Conservation (phyloP, 2,797 vertebrate genomes). For the Hydrophis major region DNA sequence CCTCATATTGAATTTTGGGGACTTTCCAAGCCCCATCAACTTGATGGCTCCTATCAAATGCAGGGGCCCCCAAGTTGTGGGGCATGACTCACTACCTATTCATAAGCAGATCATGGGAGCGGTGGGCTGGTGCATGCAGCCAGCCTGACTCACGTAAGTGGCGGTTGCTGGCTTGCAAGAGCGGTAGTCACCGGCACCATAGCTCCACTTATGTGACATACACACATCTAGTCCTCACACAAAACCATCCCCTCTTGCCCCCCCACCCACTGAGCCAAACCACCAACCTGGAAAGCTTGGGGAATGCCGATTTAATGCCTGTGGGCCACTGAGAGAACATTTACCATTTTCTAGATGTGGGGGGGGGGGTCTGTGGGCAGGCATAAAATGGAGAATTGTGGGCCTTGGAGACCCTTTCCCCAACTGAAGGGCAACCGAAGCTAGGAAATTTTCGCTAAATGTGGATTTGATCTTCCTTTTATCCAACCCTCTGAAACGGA, state of each 20-base stretch:
- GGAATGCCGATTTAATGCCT: neutral
- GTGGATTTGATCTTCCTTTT: neutral
- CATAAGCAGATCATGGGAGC: too few species aligned
- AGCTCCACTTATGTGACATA: too few species aligned
- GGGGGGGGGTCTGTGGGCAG: neutral
- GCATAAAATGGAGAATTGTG: neutral
- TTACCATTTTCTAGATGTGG: neutral
- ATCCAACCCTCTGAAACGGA: neutral
- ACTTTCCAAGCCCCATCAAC: neutral
- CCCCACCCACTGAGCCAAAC: too few species aligned
- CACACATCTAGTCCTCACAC: too few species aligned
- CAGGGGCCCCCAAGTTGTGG: too few species aligned
- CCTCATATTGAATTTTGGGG: too few species aligned
- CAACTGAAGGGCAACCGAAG: neutral
- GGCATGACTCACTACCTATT: too few species aligned
- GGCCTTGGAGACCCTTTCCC: neutral
- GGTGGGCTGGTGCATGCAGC: too few species aligned
- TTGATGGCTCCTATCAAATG: neutral
- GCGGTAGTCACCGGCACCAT: accelerated
- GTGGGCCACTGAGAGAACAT: neutral
- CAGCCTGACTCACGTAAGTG: too few species aligned
- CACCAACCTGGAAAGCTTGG: too few species aligned
- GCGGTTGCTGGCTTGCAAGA: too few species aligned
- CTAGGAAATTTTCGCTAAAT: neutral
- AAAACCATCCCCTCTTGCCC: too few species aligned